Evolutionary conservation across 2,113 vertebrate species (phyloP).

Genomic region (Egretta garzetta): DNA sequence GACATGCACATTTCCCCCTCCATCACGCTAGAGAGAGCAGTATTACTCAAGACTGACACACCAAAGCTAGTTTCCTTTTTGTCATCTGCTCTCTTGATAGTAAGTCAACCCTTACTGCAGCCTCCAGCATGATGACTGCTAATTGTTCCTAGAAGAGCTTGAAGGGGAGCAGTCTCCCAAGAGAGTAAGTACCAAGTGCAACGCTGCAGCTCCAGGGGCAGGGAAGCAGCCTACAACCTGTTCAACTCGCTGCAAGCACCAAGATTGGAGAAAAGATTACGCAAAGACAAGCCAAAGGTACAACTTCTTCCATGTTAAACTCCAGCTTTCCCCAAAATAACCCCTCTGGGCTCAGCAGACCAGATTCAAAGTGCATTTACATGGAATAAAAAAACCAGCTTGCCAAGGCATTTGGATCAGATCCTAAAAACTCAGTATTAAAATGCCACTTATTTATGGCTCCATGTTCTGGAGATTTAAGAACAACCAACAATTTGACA

Average conservation of each 20-base stretch:
- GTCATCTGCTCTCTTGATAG: not conserved
- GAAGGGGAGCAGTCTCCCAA: not conserved
- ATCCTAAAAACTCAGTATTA: not conserved
- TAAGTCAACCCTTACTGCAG: not conserved
- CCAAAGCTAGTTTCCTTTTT: not conserved
- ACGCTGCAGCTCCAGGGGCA: not conserved
- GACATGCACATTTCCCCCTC: not conserved
- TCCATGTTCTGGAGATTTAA: not conserved
- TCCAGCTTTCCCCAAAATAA: not conserved
- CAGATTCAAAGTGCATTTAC: not conserved
- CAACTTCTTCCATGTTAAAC: not conserved
- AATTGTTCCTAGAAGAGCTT: not conserved
- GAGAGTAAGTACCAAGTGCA: not conserved
- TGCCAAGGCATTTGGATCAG: not conserved
- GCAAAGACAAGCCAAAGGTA: not conserved
- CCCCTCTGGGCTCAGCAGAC: not conserved
- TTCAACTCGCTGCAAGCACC: not conserved
- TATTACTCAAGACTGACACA: not conserved
- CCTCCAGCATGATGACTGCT: not conserved
- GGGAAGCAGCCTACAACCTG: not conserved
- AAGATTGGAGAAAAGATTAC: not conserved
- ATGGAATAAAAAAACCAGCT: rapidly evolving
- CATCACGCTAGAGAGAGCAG: not conserved
- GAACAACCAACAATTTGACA: not conserved
- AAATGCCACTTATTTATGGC: not conserved